Conservation (phyloP, 1,140 invertebrate species). For the Drosophila nannoptera region DNA sequence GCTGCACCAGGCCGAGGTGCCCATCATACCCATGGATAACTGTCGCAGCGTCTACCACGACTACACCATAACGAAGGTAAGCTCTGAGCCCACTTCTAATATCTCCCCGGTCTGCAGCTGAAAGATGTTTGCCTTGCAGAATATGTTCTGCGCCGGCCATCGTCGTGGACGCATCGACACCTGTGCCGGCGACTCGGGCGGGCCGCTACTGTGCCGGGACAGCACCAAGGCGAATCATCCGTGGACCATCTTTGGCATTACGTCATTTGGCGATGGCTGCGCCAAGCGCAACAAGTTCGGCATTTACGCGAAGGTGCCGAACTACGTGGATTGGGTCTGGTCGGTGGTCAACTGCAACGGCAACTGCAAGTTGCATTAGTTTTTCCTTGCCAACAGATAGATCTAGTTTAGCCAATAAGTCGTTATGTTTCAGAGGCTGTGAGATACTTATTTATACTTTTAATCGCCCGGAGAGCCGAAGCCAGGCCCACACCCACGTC, state of each 20-base stretch:
- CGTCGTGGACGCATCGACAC: constrained; percentile 88
- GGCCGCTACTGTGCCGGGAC: constrained; percentile 88
- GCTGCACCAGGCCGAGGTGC: constrained; percentile 89
- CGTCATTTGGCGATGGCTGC: constrained; percentile 96
- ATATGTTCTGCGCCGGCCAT: constrained; percentile 94
- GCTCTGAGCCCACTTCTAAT: not conserved
- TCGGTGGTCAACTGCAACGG: constrained; percentile 82
- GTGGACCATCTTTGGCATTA: constrained; percentile 93
- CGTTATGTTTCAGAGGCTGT: constrained; percentile 71
- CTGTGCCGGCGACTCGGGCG: constrained; percentile 94
- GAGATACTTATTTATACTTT: constrained; percentile 60
- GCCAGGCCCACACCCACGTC: too few relatives aligned
- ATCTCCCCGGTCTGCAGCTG: not conserved
- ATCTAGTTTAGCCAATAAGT: constrained; percentile 29
- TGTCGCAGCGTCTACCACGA: constrained; percentile 88
- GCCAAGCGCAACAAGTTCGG: constrained; percentile 94
- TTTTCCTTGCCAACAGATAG: constrained; percentile 17
- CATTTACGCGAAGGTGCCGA: constrained; percentile 92
- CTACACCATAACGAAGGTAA: constrained; percentile 87
- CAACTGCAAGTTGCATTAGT: constrained; percentile 74
- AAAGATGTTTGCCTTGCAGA: constrained; percentile 53
- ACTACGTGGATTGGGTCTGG: constrained; percentile 92
- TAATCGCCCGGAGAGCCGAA: constrained; percentile 13
- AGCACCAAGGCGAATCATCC: constrained; percentile 80
- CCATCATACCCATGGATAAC: constrained; percentile 87